Evolutionary conservation across 2,888 invertebrate species (phyloP).

Genomic region (Cantharis flavilabris): DNA sequence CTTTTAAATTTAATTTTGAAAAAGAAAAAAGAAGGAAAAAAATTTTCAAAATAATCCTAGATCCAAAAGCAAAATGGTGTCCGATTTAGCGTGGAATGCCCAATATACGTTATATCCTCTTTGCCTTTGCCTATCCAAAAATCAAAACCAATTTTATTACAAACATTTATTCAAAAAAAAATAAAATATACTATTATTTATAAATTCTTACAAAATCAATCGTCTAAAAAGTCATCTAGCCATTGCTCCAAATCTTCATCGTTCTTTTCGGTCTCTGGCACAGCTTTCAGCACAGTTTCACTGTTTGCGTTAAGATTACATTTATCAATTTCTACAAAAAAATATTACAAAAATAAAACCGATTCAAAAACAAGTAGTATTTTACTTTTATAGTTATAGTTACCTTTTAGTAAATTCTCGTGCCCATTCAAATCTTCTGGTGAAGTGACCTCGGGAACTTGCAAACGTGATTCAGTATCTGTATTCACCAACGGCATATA

Average conservation of each 20-base stretch:
- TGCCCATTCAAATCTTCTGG: neutral
- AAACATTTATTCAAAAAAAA: neutral
- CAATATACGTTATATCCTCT: too few species aligned
- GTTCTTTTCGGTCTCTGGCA: neutral
- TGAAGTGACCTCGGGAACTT: neutral
- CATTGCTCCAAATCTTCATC: slow-evolving; percentile 37
- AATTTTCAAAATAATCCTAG: too few species aligned
- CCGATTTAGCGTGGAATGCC: too few species aligned
- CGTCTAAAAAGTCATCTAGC: slow-evolving; percentile 44
- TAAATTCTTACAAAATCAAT: slow-evolving; percentile 24
- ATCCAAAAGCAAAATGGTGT: too few species aligned
- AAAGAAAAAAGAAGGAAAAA: too few species aligned
- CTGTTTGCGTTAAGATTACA: neutral
- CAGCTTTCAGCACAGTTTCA: neutral
- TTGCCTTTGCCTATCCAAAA: too few species aligned
- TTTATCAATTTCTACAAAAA: neutral
- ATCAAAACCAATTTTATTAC: neutral
- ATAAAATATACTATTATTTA: neutral
- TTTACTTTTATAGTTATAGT: too few species aligned
- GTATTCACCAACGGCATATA: neutral
- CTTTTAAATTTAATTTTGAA: too few species aligned
- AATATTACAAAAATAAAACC: too few species aligned
- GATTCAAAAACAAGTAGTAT: too few species aligned
- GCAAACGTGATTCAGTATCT: neutral
- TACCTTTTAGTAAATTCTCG: neutral